Evolutionary conservation across 2,113 vertebrate species (phyloP).

Genomic region (Natator depressus): DNA sequence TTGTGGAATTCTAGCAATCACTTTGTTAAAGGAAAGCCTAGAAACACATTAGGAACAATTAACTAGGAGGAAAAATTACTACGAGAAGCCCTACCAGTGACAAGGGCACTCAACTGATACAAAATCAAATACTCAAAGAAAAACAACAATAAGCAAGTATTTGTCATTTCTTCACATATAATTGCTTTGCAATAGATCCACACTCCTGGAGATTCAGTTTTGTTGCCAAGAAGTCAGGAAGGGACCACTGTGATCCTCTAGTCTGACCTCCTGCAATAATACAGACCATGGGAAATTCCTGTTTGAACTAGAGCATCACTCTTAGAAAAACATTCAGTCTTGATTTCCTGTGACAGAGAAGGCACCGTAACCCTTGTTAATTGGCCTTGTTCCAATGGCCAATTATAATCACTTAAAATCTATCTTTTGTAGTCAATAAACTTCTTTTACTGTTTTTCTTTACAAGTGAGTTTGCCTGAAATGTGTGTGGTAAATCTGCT

Average conservation of each 20-base stretch:
- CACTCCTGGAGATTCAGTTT: neutral
- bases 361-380: neutral
- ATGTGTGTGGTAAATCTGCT: too few species aligned
- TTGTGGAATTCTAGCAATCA: neutral
- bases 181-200: neutral
- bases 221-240: neutral
- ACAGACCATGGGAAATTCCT: neutral
- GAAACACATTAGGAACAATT: neutral
- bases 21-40: neutral
- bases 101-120: neutral
- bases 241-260: neutral
- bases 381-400: neutral
- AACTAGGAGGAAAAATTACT: neutral
- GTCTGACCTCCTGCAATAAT: neutral
- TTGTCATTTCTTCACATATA: neutral
- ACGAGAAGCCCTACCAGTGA: neutral
- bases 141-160: neutral
- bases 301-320: neutral
- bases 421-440: too few species aligned
- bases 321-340: neutral
- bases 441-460: too few species aligned
- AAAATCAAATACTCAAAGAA: neutral
- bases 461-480: too few species aligned
- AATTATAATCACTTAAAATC: neutral
- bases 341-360: neutral